Base-by-base conservation (phyloP, 2,888 invertebrate genomes). In the Hypsopygia costalis region DNA sequence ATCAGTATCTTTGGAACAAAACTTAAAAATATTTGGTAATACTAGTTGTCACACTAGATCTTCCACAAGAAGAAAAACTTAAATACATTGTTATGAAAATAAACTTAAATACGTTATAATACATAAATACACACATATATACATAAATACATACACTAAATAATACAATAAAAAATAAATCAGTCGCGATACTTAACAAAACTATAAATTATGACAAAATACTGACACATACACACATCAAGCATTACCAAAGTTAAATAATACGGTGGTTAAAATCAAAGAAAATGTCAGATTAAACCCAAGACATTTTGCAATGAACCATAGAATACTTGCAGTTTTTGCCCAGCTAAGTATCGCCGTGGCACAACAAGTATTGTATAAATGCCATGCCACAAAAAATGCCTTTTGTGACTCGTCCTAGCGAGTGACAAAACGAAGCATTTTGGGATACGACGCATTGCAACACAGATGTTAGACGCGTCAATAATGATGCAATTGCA, bases 1-100 rank as follows among this genome's bases (percentile, higher is more conserved):
- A 25, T 5, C 6, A 16, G 4, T 73, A 77, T 85, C 86, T 86
- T 87, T 86, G 86, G 87, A 77, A 79, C 71, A 58, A 78, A 65
- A 71, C 63, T 65, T 67, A 69, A 63, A 66, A 58, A 61, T 73
- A 74, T 68, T 70, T 70, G 67, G 67, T 73, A 62, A 66, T 11
- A 42, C 30, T 37, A 32, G 25, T 34, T 25, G 36, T 34, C 32
- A 32, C 34, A 34, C 32, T 34, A 35, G 21, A 38, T 11, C 16
- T 39, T 39, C n/a, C 27, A 40, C 21, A 31, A 40, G 34, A 40
- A 28, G 33, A 42, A 2, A 1, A 25, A 45, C 41, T 30, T 30
- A 45, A 29, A 46, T 44, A 44, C 22, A 41, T 27, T 43, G 44
- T 43, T 44, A 39, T 40, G 41, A 47, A 35, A 34, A 40, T 34